These are phyloP conservation scores for Omphaloscelis lunosa DNA, from an alignment of 2,888 invertebrate species.

Conservation along the genomic window DNA sequence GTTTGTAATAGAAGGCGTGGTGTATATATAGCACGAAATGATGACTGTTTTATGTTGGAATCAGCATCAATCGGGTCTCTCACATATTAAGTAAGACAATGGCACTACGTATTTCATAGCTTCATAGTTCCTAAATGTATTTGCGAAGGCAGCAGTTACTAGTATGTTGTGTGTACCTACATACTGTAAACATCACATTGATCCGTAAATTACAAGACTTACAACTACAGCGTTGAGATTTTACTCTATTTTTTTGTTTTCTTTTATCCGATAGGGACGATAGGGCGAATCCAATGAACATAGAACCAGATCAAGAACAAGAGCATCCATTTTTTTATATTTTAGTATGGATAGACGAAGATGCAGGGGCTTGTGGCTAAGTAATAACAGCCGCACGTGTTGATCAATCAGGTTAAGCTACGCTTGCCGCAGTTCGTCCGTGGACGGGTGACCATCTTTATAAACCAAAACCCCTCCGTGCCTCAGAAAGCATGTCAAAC, in stretches of 20 bases:
- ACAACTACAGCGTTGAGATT: not conserved
- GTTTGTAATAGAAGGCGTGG: not conserved
- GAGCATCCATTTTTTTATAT: not conserved
- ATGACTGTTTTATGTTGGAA: not conserved
- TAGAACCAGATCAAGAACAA: not conserved
- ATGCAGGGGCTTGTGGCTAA: too few species aligned
- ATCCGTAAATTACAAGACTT: not conserved
- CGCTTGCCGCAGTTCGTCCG: too few species aligned
- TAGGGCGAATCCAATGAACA: not conserved
- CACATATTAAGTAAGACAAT: not conserved
- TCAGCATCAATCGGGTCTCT: not conserved
- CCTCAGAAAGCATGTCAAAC: too few species aligned
- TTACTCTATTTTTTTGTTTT: not conserved
- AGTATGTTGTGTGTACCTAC: not conserved
- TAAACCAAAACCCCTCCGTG: too few species aligned
- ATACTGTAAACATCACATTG: not conserved
- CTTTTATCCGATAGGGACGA: not conserved
- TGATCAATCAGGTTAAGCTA: too few species aligned
- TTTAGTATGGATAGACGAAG: not conserved
- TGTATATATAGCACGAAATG: too few species aligned
- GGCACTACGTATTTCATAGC: not conserved
- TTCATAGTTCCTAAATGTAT: not conserved
- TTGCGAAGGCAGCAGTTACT: not conserved
- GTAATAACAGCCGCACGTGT: too few species aligned
- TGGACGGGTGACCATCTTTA: too few species aligned